Evolutionary conservation across 2,113 vertebrate species (phyloP).

Genomic region (Anoplopoma fimbria): DNA sequence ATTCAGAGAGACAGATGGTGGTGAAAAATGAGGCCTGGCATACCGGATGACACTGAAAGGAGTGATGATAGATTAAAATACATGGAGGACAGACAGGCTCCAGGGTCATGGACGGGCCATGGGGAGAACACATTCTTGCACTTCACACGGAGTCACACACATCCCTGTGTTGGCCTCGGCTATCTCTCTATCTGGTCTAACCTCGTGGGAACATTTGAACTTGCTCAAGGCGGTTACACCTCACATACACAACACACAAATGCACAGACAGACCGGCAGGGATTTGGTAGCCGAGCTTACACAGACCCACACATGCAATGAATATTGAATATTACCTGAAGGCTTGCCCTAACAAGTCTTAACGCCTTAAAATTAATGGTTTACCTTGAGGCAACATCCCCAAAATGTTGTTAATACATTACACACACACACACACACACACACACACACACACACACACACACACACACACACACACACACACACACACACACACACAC

Average conservation of each 20-base stretch:
- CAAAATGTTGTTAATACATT: neutral
- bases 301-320: neutral
- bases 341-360: too few relatives aligned
- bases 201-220: slow-evolving; percentile 45
- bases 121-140: slow-evolving; percentile 55
- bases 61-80: slow-evolving; percentile 75
- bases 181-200: slow-evolving; percentile 41
- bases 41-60: slow-evolving; percentile 60
- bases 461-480: too few relatives aligned
- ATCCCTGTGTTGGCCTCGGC: slow-evolving; percentile 20
- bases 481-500: too few relatives aligned
- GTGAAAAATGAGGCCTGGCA: slow-evolving; percentile 68
- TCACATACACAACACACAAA: slow-evolving; percentile 29
- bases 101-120: slow-evolving; percentile 71
- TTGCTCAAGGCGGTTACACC: slow-evolving; percentile 45
- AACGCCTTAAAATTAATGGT: slow-evolving; percentile 11
- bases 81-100: slow-evolving; percentile 71
- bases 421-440: neutral
- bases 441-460: slow-evolving; percentile 1
- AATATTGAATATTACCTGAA: too few relatives aligned
- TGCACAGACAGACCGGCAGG: slow-evolving; percentile 33
- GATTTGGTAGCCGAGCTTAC: slow-evolving; percentile 17
- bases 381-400: slow-evolving; percentile 1
- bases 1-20: slow-evolving; percentile 54
- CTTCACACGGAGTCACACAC: slow-evolving; percentile 48